Evolutionary conservation across 37 sponge, comb jelly and placozoan species (phyloP).

Genomic region (Oopsacas minuta): DNA sequence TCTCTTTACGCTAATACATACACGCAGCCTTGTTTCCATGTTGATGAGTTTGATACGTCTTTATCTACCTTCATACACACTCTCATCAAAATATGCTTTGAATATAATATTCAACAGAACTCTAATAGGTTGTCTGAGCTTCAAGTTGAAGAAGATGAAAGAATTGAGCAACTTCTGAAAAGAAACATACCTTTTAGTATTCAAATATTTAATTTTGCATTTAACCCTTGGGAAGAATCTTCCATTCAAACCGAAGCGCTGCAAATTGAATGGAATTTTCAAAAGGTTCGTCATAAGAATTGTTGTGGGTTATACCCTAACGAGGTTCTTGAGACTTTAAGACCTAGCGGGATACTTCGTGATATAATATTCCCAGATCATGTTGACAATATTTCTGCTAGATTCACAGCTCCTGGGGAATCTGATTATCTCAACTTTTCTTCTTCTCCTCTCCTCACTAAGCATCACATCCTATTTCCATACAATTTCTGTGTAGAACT

Average conservation of each 20-base stretch:
- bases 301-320: neutral
- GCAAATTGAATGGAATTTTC: neutral
- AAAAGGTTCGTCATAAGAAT: slow-evolving; percentile 17
- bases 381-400: neutral
- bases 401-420: neutral
- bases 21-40: neutral
- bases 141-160: neutral
- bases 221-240: neutral
- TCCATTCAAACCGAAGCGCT: neutral
- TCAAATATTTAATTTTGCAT: neutral
- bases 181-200: neutral
- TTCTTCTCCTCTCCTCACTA: neutral
- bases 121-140: neutral
- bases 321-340: neutral
- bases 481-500: neutral
- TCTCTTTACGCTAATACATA: neutral
- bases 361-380: neutral
- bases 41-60: neutral
- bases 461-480: slow-evolving; percentile 6
- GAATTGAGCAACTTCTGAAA: slow-evolving; percentile 4
- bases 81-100: neutral
- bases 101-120: neutral
- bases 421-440: neutral
- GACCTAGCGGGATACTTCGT: neutral
- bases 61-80: neutral